Percentiles rank a stretch among this genome's conserved stretches.
Conservation (phyloP, 2,797 vertebrate species). For the Coracias cyanogaster region DNA sequence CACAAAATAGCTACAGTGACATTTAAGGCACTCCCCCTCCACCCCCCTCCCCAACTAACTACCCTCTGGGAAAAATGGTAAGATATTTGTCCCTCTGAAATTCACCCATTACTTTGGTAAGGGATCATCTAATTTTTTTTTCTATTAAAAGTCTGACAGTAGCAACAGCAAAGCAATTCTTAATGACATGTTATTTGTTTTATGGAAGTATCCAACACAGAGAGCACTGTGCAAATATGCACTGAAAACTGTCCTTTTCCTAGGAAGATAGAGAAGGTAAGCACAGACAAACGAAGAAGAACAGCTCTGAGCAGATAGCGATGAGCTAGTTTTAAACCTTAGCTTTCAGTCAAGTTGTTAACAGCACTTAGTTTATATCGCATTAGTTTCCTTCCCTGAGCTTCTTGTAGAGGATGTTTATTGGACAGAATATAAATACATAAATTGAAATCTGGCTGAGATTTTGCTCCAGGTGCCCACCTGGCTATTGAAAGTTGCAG, state of each 20-base stretch:
- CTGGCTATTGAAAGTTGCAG: background rate
- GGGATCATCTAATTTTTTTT: background rate
- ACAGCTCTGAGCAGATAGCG: background rate
- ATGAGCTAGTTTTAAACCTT: background rate
- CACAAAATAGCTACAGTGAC: background rate
- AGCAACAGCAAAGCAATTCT: background rate
- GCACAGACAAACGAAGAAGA: background rate
- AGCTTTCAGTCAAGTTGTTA: background rate
- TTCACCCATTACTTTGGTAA: background rate
- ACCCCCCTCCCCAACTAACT: background rate
- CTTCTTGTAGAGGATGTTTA: background rate
- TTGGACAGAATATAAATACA: constrained; percentile 17
- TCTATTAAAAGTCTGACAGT: background rate
- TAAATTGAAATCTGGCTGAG: background rate
- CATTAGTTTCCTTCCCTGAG: background rate
- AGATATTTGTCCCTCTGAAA: background rate
- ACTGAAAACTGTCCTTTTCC: background rate
- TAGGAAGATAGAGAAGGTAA: background rate
- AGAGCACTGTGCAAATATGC: background rate
- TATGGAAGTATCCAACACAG: background rate
- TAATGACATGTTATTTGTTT: background rate
- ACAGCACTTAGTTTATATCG: background rate
- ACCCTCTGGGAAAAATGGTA: background rate
- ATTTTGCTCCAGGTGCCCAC: background rate
- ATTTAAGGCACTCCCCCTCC: background rate